These are phyloP conservation scores for Xenopus tropicalis DNA, from an alignment of 2,113 vertebrate genomes.

Conservation along the genomic window DNA sequence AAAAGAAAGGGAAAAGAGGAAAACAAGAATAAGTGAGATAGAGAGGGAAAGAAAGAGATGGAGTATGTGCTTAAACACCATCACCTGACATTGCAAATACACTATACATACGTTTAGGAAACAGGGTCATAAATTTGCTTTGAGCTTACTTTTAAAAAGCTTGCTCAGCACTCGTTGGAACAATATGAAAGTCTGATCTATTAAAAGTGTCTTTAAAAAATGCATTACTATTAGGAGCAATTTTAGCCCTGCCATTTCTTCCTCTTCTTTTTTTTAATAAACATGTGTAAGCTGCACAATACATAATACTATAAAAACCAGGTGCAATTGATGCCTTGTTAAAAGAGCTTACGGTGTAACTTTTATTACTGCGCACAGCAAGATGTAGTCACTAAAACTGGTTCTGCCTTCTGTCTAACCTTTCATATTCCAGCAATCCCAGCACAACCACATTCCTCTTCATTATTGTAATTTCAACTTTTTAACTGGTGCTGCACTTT, in stretches of 20 bases:
- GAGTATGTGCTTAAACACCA: too few species aligned
- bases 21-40: too few species aligned
- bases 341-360: slow-evolving; percentile 34
- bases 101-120: slow-evolving; percentile 25
- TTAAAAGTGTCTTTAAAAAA: slow-evolving; percentile 37
- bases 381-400: slow-evolving; percentile 36
- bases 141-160: slow-evolving; percentile 7
- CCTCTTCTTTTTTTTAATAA: slow-evolving; percentile 1
- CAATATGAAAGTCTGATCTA: slow-evolving; percentile 20
- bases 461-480: not conserved
- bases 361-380: slow-evolving; percentile 39
- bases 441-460: slow-evolving; percentile 1
- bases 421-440: slow-evolving; percentile 11
- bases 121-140: slow-evolving; percentile 21
- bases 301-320: slow-evolving; percentile 24
- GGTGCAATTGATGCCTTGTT: slow-evolving; percentile 31
- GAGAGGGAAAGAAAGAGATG: too few species aligned
- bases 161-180: slow-evolving; percentile 21
- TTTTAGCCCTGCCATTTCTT: slow-evolving; percentile 28
- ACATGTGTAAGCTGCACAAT: slow-evolving; percentile 30
- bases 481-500: not conserved
- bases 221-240: slow-evolving; percentile 27
- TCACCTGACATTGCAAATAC: slow-evolving; percentile 17
- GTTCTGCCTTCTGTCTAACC: slow-evolving; percentile 17
- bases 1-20: too few species aligned